phyloP scores from a whole-genome alignment of 2,113 vertebrate species.

The Albula goreensis region DNA sequence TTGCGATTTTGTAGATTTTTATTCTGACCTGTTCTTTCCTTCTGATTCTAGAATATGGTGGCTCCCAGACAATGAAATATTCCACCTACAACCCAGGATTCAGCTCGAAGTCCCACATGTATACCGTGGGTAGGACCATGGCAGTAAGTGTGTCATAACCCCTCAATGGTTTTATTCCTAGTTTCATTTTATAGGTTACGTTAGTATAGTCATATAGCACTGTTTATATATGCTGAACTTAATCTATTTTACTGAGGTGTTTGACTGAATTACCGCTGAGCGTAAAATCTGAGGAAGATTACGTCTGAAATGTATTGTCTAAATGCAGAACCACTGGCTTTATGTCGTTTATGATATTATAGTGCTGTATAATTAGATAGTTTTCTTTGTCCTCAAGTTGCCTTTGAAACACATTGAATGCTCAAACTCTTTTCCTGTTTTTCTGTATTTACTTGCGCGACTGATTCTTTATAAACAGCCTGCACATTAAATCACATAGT shows the following conservation, averaged over 20 bases:
- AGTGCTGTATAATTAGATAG: background rate
- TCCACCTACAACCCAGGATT: conserved; percentile 55
- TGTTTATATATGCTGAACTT: too few relatives aligned
- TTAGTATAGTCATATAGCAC: too few relatives aligned
- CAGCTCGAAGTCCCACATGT: conserved; percentile 66
- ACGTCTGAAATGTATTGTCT: background rate
- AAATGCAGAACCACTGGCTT: background rate
- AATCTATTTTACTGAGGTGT: background rate
- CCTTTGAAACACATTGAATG: background rate
- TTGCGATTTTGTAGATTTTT: background rate
- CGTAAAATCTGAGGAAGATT: background rate
- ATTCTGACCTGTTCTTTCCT: conserved; percentile 5
- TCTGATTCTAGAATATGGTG: conserved; percentile 52
- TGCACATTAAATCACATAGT: background rate
- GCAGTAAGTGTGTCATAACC: conserved; percentile 57
- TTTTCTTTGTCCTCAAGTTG: background rate
- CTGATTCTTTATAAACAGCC: background rate
- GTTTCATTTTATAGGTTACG: too few relatives aligned
- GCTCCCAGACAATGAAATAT: conserved; percentile 42
- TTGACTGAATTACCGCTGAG: background rate
- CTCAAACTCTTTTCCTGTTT: background rate
- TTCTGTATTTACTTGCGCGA: background rate
- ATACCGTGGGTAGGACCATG: conserved; percentile 57
- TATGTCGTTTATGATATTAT: background rate
- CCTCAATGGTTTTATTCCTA: too few relatives aligned